Conservation (phyloP, 1,140 invertebrate species). For the Paramacrobiotus metropolitanus region DNA sequence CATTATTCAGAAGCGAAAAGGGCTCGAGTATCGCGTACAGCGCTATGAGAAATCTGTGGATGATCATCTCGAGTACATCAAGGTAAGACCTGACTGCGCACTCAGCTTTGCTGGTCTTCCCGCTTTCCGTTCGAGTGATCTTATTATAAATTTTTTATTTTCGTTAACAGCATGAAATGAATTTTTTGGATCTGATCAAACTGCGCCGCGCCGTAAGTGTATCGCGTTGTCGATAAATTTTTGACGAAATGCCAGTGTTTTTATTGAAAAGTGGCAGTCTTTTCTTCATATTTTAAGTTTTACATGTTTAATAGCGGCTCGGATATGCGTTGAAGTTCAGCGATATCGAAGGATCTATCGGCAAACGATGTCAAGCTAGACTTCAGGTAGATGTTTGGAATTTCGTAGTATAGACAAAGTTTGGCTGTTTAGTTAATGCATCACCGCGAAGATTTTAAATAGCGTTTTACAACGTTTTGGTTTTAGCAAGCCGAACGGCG, state of each 20-base stretch:
- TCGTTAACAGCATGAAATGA: constrained; percentile 34
- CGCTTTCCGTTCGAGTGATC: constrained; percentile 3
- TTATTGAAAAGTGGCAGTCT: neutral
- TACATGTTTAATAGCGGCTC: constrained; percentile 24
- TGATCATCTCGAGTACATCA: constrained; percentile 43
- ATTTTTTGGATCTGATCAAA: constrained; percentile 37
- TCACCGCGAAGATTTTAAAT: no score
- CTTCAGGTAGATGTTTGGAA: neutral
- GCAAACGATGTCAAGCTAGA: constrained; percentile 23
- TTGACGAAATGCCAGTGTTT: constrained; percentile 8
- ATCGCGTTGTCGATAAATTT: constrained; percentile 2
- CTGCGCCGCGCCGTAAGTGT: constrained; percentile 20
- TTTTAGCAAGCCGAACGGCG: constrained; percentile 27
- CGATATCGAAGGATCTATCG: constrained; percentile 38
- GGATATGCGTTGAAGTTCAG: constrained; percentile 33
- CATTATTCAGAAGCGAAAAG: constrained; percentile 39
- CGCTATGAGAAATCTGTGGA: constrained; percentile 38
- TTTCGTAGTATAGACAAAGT: constrained; percentile 37
- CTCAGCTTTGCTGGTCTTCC: neutral
- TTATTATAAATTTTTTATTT: constrained; percentile 8
- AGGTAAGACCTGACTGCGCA: constrained; percentile 14
- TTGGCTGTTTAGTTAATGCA: constrained; percentile 8
- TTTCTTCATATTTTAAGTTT: constrained; percentile 5
- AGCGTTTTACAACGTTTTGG: constrained; percentile 7
- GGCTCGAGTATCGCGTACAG: constrained; percentile 44